A percentile compares a stretch with the other conserved stretches of the same genome.
phyloP scores from a whole-genome alignment of 2,797 vertebrate genomes.

The Epinephelus coioides region DNA sequence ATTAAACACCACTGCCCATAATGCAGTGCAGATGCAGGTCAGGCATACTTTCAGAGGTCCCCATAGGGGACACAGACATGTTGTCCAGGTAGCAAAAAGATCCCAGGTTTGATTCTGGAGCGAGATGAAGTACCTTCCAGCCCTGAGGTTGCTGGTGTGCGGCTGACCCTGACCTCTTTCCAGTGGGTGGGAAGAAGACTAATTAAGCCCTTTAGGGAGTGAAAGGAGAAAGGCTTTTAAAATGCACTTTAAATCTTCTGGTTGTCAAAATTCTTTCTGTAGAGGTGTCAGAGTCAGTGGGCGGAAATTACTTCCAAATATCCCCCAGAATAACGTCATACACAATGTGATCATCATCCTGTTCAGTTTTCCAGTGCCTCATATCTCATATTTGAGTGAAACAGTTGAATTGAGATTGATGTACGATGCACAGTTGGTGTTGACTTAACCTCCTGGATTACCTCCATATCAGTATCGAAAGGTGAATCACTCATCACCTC shows the following conservation, averaged over 20 bases:
- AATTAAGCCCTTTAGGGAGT: not conserved
- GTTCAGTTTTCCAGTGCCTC: not conserved
- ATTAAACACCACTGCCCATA: constrained; percentile 52
- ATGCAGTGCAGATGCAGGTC: constrained; percentile 33
- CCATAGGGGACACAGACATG: not conserved
- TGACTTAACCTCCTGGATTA: not conserved
- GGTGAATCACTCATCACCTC: not conserved
- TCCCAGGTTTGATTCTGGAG: not conserved
- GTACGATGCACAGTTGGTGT: not conserved
- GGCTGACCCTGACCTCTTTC: not conserved
- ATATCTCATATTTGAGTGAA: not conserved
- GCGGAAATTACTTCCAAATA: not conserved
- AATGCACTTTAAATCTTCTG: constrained; percentile 4
- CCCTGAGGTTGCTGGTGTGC: not conserved
- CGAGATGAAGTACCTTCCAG: not conserved
- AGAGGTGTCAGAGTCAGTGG: too few species aligned
- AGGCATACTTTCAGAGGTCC: not conserved
- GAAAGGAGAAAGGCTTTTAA: not conserved
- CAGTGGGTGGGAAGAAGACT: not conserved
- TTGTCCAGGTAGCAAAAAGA: not conserved
- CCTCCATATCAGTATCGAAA: not conserved
- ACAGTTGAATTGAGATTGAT: too few species aligned
- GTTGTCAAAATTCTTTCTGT: not conserved
- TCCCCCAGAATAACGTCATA: not conserved
- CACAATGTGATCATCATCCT: not conserved